A percentile compares a stretch with the other conserved stretches of the same genome.
phyloP scores from a whole-genome alignment of 2,888 invertebrate genomes.

The Cartodere bifasciata region DNA sequence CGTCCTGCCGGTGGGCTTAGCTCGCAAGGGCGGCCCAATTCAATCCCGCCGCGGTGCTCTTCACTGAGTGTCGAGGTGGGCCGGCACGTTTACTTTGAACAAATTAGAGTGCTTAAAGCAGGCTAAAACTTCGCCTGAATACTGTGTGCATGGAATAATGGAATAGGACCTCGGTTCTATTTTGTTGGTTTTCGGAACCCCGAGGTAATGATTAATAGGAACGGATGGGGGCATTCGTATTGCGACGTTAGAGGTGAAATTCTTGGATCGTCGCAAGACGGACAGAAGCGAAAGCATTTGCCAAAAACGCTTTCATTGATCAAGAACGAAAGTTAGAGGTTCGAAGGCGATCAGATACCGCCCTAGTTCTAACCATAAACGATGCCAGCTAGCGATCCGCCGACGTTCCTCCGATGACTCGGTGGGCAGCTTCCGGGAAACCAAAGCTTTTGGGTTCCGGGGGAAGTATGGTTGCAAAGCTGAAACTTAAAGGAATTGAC shows the following conservation, averaged over 20 bases:
- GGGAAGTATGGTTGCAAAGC: conserved; percentile 53
- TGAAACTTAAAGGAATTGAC: conserved; percentile 50
- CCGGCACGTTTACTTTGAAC: conserved; percentile 49
- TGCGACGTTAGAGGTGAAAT: conserved; percentile 45
- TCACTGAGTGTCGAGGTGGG: conserved; percentile 36
- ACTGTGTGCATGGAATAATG: conserved; percentile 50
- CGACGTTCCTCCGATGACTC: conserved; percentile 45
- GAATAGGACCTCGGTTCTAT: conserved; percentile 48
- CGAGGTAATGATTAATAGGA: conserved; percentile 46
- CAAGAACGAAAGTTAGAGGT: conserved; percentile 55
- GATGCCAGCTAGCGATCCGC: conserved; percentile 51
- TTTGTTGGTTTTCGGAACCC: conserved; percentile 48
- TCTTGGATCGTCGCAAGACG: conserved; percentile 43
- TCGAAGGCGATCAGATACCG: conserved; percentile 44
- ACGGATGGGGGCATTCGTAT: conserved; percentile 43
- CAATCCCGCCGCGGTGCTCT: conserved; percentile 30
- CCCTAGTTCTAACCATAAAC: conserved; percentile 51
- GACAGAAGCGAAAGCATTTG: conserved; percentile 54
- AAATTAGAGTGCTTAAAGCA: conserved; percentile 55
- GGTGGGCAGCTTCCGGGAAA: conserved; percentile 46
- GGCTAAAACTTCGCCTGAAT: conserved; percentile 36
- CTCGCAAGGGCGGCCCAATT: conserved; percentile 21
- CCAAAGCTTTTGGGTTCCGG: conserved; percentile 50
- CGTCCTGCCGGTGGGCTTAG: conserved; percentile 37
- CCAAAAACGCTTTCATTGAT: conserved; percentile 56